Percentiles rank a stretch among this genome's conserved stretches.
phyloP scores from a whole-genome alignment of 2,888 invertebrate genomes.

The Ophraella communa region DNA sequence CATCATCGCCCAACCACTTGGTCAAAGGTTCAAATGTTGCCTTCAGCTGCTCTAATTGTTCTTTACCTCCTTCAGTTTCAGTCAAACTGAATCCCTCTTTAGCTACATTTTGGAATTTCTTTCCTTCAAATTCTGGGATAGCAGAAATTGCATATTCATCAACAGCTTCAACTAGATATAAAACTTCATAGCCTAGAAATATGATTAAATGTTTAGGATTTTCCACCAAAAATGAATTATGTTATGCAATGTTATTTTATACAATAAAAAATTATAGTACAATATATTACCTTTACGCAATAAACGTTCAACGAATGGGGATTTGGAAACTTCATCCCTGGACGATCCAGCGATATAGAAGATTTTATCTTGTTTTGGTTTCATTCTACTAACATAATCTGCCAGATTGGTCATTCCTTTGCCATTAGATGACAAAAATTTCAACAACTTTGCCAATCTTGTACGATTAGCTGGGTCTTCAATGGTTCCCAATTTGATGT shows the following conservation, averaged over 20 bases:
- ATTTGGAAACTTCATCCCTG: conserved; percentile 83
- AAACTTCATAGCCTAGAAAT: conserved; percentile 79
- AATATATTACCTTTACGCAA: conserved; percentile 78
- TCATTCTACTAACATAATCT: conserved; percentile 95
- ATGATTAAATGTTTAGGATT: background rate
- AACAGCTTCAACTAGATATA: conserved; percentile 94
- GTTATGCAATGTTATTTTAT: too few relatives aligned
- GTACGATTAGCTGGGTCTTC: conserved; percentile 97
- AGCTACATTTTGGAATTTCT: conserved; percentile 99
- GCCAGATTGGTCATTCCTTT: conserved; percentile 74
- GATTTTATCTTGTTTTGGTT: conserved; percentile 90
- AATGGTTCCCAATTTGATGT: conserved; percentile 82
- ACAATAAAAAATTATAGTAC: background rate
- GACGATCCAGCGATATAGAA: conserved; percentile 95
- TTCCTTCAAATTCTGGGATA: conserved; percentile 96
- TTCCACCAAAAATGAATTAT: too few relatives aligned
- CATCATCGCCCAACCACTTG: conserved; percentile 84
- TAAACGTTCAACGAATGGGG: conserved; percentile 95
- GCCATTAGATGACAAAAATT: conserved; percentile 83
- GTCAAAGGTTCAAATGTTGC: conserved; percentile 86
- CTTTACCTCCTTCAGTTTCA: conserved; percentile 74
- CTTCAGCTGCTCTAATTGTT: conserved; percentile 77
- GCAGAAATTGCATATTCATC: conserved; percentile 98
- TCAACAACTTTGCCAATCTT: conserved; percentile 91
- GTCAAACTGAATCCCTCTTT: conserved; percentile 94